A percentile compares a stretch with the other conserved stretches of the same genome.
Conservation (phyloP, 2,113 vertebrate genomes). For the Madoqua kirkii region DNA sequence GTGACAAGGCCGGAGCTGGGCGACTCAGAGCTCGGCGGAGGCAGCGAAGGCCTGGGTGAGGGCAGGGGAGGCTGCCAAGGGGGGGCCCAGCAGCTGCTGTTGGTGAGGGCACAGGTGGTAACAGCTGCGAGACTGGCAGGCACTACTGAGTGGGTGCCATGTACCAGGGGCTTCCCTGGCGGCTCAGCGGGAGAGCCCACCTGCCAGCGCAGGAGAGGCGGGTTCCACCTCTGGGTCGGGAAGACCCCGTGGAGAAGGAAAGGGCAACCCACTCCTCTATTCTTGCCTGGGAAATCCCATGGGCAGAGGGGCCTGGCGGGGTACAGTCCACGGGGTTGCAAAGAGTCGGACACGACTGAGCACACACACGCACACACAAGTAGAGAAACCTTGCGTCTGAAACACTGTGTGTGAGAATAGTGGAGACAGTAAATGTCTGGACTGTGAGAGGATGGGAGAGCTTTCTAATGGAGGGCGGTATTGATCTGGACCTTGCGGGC, state of each 20-base stretch:
- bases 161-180: neutral
- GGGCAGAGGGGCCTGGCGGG: neutral
- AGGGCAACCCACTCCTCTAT: neutral
- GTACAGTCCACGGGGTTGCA: neutral
- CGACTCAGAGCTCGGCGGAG: rapidly evolving
- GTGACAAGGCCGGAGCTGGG: neutral
- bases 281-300: neutral
- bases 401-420: neutral
- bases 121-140: rapidly evolving
- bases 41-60: neutral
- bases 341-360: neutral
- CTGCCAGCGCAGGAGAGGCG: neutral
- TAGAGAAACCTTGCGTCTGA: neutral
- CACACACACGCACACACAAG: neutral
- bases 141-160: rapidly evolving
- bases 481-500: neutral
- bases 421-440: neutral
- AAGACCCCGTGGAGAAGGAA: neutral
- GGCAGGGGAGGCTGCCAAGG: rapidly evolving
- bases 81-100: neutral
- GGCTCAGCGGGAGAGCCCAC: neutral
- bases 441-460: neutral
- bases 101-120: rapidly evolving
- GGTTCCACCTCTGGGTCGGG: neutral
- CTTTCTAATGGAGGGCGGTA: neutral